A percentile compares a stretch with the other conserved stretches of the same genome.
Conservation (phyloP, 2,113 vertebrate species). For the Centrocercus urophasianus region DNA sequence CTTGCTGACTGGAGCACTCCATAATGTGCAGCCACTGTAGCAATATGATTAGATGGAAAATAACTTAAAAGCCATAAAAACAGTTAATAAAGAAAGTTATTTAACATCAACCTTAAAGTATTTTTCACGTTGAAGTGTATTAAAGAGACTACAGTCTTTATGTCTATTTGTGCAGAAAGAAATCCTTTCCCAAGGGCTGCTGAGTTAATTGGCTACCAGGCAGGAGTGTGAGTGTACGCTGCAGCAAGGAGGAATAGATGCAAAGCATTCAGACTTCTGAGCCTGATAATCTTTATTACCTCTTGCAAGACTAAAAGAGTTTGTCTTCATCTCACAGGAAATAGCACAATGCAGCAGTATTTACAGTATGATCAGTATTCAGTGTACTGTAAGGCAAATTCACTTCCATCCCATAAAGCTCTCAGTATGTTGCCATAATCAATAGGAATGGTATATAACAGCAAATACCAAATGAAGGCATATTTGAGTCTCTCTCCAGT, state of each 20-base stretch:
- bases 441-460: neutral
- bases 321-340: neutral
- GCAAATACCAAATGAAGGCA: neutral
- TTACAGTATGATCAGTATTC: neutral
- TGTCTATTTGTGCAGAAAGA: neutral
- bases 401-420: slow-evolving; percentile 11
- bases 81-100: slow-evolving; percentile 27
- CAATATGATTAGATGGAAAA: neutral
- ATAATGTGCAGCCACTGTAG: slow-evolving; percentile 10
- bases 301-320: neutral
- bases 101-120: neutral
- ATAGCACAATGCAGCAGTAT: neutral
- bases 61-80: slow-evolving; percentile 7
- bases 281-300: neutral
- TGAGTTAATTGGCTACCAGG: neutral
- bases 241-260: neutral
- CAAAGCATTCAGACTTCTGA: neutral
- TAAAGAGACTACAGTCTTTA: neutral
- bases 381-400: slow-evolving; percentile 3
- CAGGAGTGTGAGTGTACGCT: neutral
- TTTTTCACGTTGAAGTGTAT: neutral
- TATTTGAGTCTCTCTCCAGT: neutral
- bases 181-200: neutral
- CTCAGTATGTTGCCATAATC: neutral
- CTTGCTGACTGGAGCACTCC: neutral